phyloP scores from a whole-genome alignment of 2,113 vertebrate species.

The Arenaria interpres region DNA sequence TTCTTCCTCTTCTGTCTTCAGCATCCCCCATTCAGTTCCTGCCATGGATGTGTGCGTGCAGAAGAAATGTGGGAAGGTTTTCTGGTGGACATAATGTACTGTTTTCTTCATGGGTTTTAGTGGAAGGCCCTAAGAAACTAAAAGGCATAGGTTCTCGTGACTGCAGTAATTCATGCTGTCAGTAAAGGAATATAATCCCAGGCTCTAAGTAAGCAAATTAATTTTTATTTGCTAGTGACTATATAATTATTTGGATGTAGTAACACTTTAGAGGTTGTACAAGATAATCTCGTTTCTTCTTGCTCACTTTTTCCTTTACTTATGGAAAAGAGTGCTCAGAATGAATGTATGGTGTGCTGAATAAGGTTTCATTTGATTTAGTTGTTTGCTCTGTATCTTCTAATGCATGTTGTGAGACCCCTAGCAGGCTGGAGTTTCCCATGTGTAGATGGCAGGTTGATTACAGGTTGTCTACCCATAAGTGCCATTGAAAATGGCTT shows the following conservation, averaged over 20 bases:
- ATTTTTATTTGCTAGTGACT: neutral
- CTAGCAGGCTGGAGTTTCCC: neutral
- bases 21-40: neutral
- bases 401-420: neutral
- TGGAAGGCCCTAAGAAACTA: neutral
- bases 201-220: neutral
- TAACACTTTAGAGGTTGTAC: neutral
- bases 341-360: neutral
- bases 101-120: neutral
- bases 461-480: neutral
- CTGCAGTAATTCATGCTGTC: neutral
- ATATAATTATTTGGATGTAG: conserved; percentile 18
- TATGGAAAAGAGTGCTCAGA: neutral
- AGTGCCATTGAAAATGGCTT: neutral
- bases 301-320: neutral
- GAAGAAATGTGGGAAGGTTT: neutral
- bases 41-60: fast-evolving
- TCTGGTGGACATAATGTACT: neutral
- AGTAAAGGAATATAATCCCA: neutral
- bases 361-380: neutral
- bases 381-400: neutral
- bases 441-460: neutral
- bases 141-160: neutral
- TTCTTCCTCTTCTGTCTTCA: neutral
- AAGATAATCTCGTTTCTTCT: neutral